Conservation (phyloP, 2,113 vertebrate genomes). For the Petroica traversi region DNA sequence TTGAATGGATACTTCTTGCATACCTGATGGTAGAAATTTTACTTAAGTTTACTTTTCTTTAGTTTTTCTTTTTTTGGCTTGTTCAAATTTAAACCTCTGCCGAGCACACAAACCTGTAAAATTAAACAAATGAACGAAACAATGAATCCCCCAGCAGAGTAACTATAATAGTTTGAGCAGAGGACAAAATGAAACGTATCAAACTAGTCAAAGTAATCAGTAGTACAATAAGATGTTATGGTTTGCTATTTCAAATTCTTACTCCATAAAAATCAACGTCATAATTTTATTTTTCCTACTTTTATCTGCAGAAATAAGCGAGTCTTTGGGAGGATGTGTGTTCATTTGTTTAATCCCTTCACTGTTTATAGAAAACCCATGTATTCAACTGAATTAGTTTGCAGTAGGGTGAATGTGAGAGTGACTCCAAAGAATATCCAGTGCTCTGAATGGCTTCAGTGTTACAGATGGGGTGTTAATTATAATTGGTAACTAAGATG, state of each 20-base stretch:
- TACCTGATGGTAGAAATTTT: neutral
- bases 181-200: neutral
- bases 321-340: fast-evolving
- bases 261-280: neutral
- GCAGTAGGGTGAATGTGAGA: neutral
- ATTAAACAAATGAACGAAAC: neutral
- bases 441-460: neutral
- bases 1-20: neutral
- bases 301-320: neutral
- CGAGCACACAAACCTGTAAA: neutral
- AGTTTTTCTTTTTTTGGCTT: neutral
- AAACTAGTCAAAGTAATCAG: neutral
- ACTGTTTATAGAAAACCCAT: neutral
- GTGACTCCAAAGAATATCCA: neutral
- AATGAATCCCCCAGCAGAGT: fast-evolving
- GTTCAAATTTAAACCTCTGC: neutral
- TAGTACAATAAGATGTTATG: neutral
- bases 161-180: neutral
- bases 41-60: neutral
- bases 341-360: neutral
- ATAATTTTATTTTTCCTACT: neutral
- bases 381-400: neutral
- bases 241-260: neutral
- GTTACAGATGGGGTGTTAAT: neutral
- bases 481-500: neutral